These are phyloP conservation scores for Drosophila murphyi DNA, from an alignment of 1,140 invertebrate genomes.

Conservation along the genomic window DNA sequence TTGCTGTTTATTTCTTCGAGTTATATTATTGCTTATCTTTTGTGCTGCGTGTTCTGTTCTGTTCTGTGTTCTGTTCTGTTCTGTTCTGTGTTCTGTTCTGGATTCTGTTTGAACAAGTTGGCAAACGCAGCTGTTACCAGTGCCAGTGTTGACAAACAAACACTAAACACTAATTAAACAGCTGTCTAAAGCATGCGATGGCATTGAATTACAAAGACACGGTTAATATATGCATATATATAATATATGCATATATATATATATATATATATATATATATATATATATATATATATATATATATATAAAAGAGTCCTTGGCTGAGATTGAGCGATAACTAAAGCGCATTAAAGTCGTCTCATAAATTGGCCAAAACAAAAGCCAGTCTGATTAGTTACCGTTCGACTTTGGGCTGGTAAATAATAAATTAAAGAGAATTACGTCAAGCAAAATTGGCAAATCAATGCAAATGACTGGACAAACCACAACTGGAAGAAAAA, in stretches of 20 bases:
- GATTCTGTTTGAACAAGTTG: conserved; percentile 33
- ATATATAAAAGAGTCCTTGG: conserved; percentile 38
- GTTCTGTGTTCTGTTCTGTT: conserved; percentile 7
- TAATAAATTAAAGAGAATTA: conserved; percentile 73
- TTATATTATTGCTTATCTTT: background rate
- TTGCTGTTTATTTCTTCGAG: background rate
- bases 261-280: background rate
- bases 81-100: conserved; percentile 4
- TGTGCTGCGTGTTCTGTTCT: conserved; percentile 5
- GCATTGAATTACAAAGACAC: conserved; percentile 44
- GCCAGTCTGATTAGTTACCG: conserved; percentile 56
- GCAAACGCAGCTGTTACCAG: conserved; percentile 48
- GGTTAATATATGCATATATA: background rate
- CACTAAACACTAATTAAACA: conserved; percentile 61
- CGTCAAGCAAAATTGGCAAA: conserved; percentile 73
- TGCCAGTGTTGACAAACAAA: conserved; percentile 22
- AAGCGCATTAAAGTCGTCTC: conserved; percentile 16
- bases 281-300: background rate
- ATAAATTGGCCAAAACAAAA: conserved; percentile 41
- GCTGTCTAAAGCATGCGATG: conserved; percentile 49
- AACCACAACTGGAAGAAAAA: conserved; percentile 16
- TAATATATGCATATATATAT: background rate
- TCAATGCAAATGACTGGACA: conserved; percentile 73
- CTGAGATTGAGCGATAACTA: conserved; percentile 8
- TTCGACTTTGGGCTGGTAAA: conserved; percentile 63